Evolutionary conservation across 2,113 vertebrate genomes (phyloP).

Genomic region (Podocnemis expansa): DNA sequence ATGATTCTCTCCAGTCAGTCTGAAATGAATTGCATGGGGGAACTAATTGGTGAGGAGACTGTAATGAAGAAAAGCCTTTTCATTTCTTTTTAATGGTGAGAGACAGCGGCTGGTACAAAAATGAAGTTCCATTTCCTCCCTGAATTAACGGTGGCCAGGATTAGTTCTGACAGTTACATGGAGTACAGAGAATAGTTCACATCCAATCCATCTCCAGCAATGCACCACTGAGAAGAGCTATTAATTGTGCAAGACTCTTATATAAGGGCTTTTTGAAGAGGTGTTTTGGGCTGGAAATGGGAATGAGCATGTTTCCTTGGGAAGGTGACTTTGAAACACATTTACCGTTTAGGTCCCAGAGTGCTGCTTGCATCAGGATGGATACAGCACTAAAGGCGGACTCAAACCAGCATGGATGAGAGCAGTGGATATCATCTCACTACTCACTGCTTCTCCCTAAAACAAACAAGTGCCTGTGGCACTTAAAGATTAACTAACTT

Average conservation of each 20-base stretch:
- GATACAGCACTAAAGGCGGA: no score
- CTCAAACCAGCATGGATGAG: no score
- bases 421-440: neutral
- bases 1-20: neutral
- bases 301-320: accelerated
- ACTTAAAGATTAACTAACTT: no score
- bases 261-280: neutral
- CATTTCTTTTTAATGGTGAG: neutral
- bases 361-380: neutral
- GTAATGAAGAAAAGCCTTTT: neutral
- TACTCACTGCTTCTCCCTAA: neutral
- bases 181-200: neutral
- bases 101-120: conserved; percentile 24
- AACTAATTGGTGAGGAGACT: neutral
- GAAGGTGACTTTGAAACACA: neutral
- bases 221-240: neutral
- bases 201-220: neutral
- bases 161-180: conserved; percentile 8
- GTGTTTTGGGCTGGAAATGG: neutral
- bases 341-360: neutral
- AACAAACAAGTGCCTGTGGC: no score
- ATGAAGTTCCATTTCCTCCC: conserved; percentile 29
- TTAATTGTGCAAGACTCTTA: conserved; percentile 39
- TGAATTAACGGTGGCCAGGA: neutral
- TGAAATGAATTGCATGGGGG: accelerated